A percentile compares a stretch with the other conserved stretches of the same genome.
These are phyloP conservation scores for Philypnodon macrostomus DNA, from an alignment of 2,797 vertebrate species.

Conservation along the genomic window DNA sequence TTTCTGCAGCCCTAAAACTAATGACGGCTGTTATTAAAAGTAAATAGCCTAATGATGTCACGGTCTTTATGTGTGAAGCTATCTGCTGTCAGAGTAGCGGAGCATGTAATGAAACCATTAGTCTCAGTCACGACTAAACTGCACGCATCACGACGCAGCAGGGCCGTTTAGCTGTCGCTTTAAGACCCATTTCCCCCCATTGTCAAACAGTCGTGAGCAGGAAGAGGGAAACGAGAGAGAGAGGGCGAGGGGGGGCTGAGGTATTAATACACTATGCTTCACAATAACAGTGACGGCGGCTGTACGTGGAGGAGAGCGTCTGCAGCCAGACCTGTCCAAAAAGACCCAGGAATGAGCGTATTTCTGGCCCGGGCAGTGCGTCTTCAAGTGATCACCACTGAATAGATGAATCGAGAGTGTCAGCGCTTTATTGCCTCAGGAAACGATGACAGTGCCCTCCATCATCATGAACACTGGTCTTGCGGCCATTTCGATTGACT, in stretches of 20 bases:
- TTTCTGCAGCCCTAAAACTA: too few species aligned
- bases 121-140: conserved; percentile 66
- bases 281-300: conserved; percentile 49
- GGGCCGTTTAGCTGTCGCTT: conserved; percentile 79
- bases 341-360: conserved; percentile 4
- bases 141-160: conserved; percentile 34
- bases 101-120: conserved; percentile 49
- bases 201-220: conserved; percentile 96
- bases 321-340: background rate
- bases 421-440: conserved; percentile 51
- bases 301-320: conserved; percentile 34
- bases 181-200: conserved; percentile 96
- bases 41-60: conserved; percentile 9
- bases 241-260: conserved; percentile 61
- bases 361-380: background rate
- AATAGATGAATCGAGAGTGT: conserved; percentile 18
- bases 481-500: conserved; percentile 40
- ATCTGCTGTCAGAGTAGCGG: conserved; percentile 14
- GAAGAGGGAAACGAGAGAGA: conserved; percentile 95
- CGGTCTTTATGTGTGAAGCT: conserved; percentile 23
- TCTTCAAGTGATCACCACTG: conserved; percentile 4
- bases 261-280: conserved; percentile 73
- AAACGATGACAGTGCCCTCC: conserved; percentile 60
- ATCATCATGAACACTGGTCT: conserved; percentile 25
- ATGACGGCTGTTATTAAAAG: background rate